Percentiles rank a stretch among this genome's conserved stretches.
These are phyloP conservation scores for Hippocampus zosterae DNA, from an alignment of 2,113 vertebrate genomes.

Conservation along the genomic window DNA sequence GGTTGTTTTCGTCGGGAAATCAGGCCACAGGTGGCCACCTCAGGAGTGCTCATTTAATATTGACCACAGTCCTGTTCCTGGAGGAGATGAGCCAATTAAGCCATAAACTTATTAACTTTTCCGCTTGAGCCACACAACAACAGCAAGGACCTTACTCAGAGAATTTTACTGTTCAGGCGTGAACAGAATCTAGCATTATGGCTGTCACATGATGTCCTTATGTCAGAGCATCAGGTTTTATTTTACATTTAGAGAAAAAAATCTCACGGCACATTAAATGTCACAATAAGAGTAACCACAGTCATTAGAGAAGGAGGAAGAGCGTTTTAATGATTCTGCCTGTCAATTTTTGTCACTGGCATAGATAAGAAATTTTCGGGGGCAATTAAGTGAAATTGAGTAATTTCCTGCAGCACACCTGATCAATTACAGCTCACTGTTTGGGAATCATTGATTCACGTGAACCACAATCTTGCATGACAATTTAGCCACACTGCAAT, in stretches of 20 bases:
- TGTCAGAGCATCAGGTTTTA: background rate
- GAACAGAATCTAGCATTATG: background rate
- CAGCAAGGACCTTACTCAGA: background rate
- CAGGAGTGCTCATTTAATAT: background rate
- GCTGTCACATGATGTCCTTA: background rate
- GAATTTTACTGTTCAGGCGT: background rate
- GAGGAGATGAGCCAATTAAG: background rate
- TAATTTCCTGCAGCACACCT: background rate
- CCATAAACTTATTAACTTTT: slow-evolving; percentile 1
- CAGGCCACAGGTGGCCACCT: background rate
- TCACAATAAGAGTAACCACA: background rate
- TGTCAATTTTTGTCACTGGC: background rate
- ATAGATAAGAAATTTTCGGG: background rate
- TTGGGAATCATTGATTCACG: background rate
- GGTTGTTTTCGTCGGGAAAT: background rate
- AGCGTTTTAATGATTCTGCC: too few species aligned
- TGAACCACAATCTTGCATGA: background rate
- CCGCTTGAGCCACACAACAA: background rate
- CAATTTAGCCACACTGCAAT: slow-evolving; percentile 6
- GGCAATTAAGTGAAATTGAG: background rate
- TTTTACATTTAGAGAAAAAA: background rate
- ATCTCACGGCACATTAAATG: background rate
- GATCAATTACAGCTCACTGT: background rate
- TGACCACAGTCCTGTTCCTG: background rate
- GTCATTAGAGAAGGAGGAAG: background rate